Evolutionary conservation across 2,797 vertebrate genomes (phyloP), one percentile per base, ranked within the genome.

Genomic region (Lepidocolaptes lacrymiger): DNA sequence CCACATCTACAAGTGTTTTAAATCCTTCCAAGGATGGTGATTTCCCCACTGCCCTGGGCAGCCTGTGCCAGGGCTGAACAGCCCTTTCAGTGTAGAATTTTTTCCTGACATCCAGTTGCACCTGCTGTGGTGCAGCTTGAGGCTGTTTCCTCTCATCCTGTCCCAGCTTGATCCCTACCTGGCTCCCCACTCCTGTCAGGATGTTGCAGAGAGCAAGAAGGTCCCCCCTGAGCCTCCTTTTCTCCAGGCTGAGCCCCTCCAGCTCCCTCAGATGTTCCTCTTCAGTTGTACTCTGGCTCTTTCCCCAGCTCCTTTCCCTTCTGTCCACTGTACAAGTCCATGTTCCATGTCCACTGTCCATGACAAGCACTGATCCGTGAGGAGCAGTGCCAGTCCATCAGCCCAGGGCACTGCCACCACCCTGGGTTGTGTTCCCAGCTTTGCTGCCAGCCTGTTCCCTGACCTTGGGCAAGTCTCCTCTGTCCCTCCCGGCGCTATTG

Each of bases 391-490:
- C 0, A 1, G 49, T 51, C 62, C 88, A 16, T 27, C 44, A 52
- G 68, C 48, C 59, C 76, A 49, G 27, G 69, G 63, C 91, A 85
- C 67, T 78, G 85, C 62, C 84, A 69, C 58, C 10, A 21, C 32
- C 37, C 51, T 0, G 3, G 87, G 68, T 4, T 10, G 6, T 6
- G 34, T 30, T 34, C 90, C 89, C 87, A 75, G 80, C 36, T 28
- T 11, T 84, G 90, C 68, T 86, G 88, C 77, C 83, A 78, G 87
- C 68, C 72, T 5, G 1, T 77, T 87, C 84, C 43, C 84, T 82
- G 93, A 92, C 94, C 93, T 93, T 91, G 76, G 93, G 80, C 86
- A 67, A 66, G n/a, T 69, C 77, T 71, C 83, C 91, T 55, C 82
- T 0, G 0, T 72, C 93, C 79, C 87, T 94, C 85, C 63, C 4